Evolutionary conservation across 2,797 vertebrate genomes (phyloP), one percentile per base, ranked within the genome.

Genomic region (Tapirus indicus): DNA sequence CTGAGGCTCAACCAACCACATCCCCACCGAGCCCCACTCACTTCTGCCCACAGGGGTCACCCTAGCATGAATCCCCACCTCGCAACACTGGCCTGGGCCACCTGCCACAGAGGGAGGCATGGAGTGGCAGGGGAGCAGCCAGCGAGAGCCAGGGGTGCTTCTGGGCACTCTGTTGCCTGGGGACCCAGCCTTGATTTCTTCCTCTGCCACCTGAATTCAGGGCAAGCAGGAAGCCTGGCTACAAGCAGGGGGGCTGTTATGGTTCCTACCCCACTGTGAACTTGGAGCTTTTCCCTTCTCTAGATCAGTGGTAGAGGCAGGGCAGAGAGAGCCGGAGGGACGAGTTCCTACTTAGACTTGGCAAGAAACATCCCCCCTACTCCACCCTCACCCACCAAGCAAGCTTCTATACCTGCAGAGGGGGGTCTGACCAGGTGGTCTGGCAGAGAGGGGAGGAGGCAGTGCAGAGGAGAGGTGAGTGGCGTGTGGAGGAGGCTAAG

Each of bases 191-290:
- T 47, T 5, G 8, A 29, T 18, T n/a, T 52, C 77, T 41, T 27
- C 44, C 82, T 18, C 72, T 47, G 62, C 47, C 5, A 18, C 52
- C 38, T 14, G 38, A 38, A 38, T 38, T 32, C 6, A 41, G 38
- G 62, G 35, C 1, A 21, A n/a, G 44, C 3, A 5, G 60, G 66
- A 49, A 21, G 58, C 35, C 47, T 1, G 7, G 91, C 16, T 74
- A 18, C n/a, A 2, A 1, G 23, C 1, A 1, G 35, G 44, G 7
- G 3, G 32, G 64, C 54, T 29, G 29, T 7, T 60, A 14, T 2
- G 35, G 21, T 41, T 41, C 17, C 44, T 18, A n/a, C 41, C n/a
- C 35, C 11, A 44, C 32, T 8, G 18, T 12, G 2, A 18, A 56
- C 47, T 5, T 49, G 92, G 4, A n/a, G 9, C 52, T 69, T 12